Evolutionary conservation across 2,888 invertebrate species (phyloP), one percentile per base, ranked within the genome.

Genomic region (Xanthia togata): DNA sequence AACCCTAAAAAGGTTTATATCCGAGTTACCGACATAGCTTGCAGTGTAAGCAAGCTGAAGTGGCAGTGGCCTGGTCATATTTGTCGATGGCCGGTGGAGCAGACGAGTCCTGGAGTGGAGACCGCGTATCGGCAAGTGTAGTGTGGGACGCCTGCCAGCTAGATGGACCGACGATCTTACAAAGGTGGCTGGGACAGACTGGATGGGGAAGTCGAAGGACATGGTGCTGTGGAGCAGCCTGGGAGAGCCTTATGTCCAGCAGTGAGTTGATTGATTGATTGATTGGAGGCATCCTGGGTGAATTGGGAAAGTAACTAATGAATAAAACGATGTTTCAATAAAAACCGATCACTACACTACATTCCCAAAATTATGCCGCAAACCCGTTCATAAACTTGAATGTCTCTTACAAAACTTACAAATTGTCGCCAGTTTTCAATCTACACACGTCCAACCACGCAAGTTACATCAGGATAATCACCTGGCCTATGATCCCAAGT

Each of bases 401-500:
- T 26, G 11, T 26, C 2, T 12, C 20, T n/a, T 0, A 35, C 17
- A 20, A 35, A 26, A 14, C 17, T 31, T 2, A 47, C 26, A 62
- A 31, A 50, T 47, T 55, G 20, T 59, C 26, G 8, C 17, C 26
- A 50, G 23, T 70, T 55, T 70, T 75, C 68, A 75, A 57, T 72
- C 31, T 26, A 26, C 67, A 62, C 53, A 57, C 50, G 50, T 69
- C 68, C 23, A 31, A 59, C 53, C 86, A 88, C 88, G 84, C 83
- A 90, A 76, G 71, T 91, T 90, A 91, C 88, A 84, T 86, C 86
- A 89, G 88, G 76, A 81, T 92, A 87, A 92, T 93, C 91, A 91
- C 81, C 86, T 92, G 91, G 90, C 91, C 91, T 92, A 87, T 92
- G 92, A 90, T 90, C 93, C 79, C 78, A 70, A 71, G 87, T 93